Percentiles rank a stretch among this genome's conserved stretches.
Evolutionary conservation across 2,797 vertebrate species (phyloP).

Genomic region (Gambelia wislizenii): DNA sequence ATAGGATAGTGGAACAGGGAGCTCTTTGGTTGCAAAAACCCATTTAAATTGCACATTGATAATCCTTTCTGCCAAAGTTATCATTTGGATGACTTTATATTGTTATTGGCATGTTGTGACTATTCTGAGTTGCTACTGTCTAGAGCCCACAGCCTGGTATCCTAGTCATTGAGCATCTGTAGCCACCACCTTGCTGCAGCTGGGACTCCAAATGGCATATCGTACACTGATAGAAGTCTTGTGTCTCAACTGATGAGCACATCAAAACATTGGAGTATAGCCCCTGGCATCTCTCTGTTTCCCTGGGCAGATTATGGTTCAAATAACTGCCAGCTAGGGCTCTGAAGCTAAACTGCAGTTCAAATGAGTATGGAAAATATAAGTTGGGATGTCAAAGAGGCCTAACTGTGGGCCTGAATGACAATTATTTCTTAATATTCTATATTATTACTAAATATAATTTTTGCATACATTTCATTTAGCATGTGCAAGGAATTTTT

Average conservation of each 20-base stretch:
- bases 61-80: neutral
- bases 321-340: neutral
- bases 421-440: neutral
- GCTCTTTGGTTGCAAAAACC: conserved; percentile 15
- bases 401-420: neutral
- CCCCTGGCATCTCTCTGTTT: conserved; percentile 6
- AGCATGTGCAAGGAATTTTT: no score
- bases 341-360: neutral
- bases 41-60: neutral
- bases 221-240: neutral
- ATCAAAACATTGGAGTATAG: neutral
- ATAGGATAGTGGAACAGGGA: neutral
- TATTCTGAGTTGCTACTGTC: conserved; percentile 6
- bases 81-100: neutral
- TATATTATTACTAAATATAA: neutral
- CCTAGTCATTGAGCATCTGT: neutral
- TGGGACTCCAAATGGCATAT: conserved; percentile 2
- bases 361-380: neutral
- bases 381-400: neutral
- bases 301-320: neutral
- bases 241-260: neutral
- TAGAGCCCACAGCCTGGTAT: neutral
- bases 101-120: conserved; percentile 10
- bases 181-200: conserved; percentile 6
- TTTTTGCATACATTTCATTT: no score